These are phyloP conservation scores for Chrysopilus asiliformis DNA, from an alignment of 2,888 invertebrate species.

Conservation along the genomic window DNA sequence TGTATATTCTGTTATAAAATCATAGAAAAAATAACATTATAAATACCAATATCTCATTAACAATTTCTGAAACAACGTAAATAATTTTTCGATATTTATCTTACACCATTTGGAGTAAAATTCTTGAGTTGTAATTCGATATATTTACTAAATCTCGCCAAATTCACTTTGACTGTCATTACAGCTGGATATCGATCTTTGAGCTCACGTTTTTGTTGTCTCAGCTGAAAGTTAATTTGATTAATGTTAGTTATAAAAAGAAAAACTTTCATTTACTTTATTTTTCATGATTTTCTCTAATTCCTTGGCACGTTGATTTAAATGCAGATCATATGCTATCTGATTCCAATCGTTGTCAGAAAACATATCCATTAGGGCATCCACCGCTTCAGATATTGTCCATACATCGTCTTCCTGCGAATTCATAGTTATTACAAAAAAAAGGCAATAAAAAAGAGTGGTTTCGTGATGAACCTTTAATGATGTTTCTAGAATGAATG, in stretches of 20 bases:
- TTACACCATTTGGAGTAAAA: constrained; percentile 8
- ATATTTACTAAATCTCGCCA: constrained; percentile 59
- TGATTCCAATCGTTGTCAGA: constrained; percentile 59
- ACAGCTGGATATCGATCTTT: constrained; percentile 58
- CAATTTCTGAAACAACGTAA: too few species aligned
- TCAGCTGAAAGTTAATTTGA: constrained; percentile 39
- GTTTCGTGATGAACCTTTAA: constrained; percentile 16
- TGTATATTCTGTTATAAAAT: too few species aligned
- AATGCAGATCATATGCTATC: constrained; percentile 47
- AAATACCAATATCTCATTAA: too few species aligned
- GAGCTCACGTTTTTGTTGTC: constrained; percentile 48
- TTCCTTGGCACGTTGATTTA: constrained; percentile 45
- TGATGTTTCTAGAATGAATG: constrained; percentile 47
- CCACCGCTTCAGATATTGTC: constrained; percentile 61
- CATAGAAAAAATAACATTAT: too few species aligned
- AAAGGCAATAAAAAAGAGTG: constrained; percentile 19
- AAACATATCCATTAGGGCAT: constrained; percentile 63
- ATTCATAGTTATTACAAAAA: constrained; percentile 18
- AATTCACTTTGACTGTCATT: constrained; percentile 52
- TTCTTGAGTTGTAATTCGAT: constrained; percentile 19
- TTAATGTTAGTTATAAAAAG: constrained; percentile 6
- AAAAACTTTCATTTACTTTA: constrained; percentile 40
- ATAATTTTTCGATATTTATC: constrained; percentile 3
- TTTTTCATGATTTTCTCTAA: constrained; percentile 48
- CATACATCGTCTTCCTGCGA: constrained; percentile 49